Base-by-base conservation (phyloP, 2,888 invertebrate species). In the Platycheirus rosarum region DNA sequence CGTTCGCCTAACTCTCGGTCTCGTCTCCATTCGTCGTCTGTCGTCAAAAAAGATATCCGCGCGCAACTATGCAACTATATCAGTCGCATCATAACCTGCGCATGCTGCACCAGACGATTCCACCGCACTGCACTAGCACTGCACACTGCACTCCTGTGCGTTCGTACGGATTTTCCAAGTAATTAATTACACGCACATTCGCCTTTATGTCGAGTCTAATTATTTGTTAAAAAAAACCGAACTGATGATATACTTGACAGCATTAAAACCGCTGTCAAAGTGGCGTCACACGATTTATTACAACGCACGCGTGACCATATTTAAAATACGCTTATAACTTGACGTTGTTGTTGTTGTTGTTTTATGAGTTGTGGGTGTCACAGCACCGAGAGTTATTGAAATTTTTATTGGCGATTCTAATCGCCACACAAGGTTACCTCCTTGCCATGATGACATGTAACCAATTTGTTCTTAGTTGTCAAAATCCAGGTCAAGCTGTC, bases 271-370 rank as follows among this genome's bases (percentile, higher is more conserved):
- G 57, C 76, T 82, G 80, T 82, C 80, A 75, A 66, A 82, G 68
- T 77, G 82, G 82, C 82, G 82, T 82, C 82, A 82, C 77, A 77
- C 82, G 82, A 82, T 82, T 82, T 82, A 82, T 71, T 71, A 77
- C 77, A 68, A 71, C 71, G 71, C 68, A 77, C 77, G 77, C 82
- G 82, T 82, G 82, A 77, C 68, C 76, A 62, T 68, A 77, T 71
- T 82, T 82, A 46, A 71, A 68, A 73, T 68, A 37, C 63, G 63
- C 26, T 60, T 65, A 35, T 48, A 2, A 5, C 5, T 26, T 11
- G 1, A 16, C 20, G 6, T 20, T 13, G 14, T 3, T 26, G 51
- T 40, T 51, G 49, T 44, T 29, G 29, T 26, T 46, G n/a, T n/a
- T 26, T 37, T 26, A 16, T 53, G 37, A 26, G 9, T 48, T 7